Conservation (phyloP, 2,888 invertebrate species). For the Dasypolia templi region DNA sequence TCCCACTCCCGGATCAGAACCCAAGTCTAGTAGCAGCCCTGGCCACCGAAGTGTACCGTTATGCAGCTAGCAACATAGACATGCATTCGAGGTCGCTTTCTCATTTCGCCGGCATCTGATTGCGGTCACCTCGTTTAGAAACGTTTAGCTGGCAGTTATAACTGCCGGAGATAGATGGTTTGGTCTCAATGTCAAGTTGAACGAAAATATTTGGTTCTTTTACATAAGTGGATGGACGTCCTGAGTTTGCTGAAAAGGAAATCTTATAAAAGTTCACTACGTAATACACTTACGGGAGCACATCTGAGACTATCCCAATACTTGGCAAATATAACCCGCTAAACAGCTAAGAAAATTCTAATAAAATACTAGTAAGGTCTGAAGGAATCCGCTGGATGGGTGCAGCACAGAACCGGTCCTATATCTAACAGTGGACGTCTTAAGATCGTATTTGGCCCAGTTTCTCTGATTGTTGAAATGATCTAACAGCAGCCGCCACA, state of each 20-base stretch:
- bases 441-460: too few species aligned
- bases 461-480: too few species aligned
- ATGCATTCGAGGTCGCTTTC: conserved; percentile 77
- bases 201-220: conserved; percentile 19
- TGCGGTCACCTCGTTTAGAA: conserved; percentile 76
- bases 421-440: too few species aligned
- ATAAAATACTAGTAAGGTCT: too few species aligned
- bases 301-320: too few species aligned
- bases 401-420: too few species aligned
- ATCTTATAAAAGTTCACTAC: not conserved
- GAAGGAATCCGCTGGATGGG: too few species aligned
- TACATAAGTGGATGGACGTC: not conserved
- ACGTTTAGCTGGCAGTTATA: conserved; percentile 59
- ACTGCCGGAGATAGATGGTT: conserved; percentile 61
- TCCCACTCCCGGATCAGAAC: conserved; percentile 15
- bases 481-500: too few species aligned
- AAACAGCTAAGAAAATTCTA: too few species aligned
- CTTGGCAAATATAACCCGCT: too few species aligned
- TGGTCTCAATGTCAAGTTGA: conserved; percentile 66
- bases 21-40: conserved; percentile 58
- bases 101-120: conserved; percentile 71
- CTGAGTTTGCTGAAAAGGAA: not conserved
- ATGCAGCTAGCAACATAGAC: conserved; percentile 69
- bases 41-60: conserved; percentile 65
- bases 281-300: not conserved